These are phyloP conservation scores for Orientallactaga sibirica DNA, from an alignment of 2,797 vertebrate species.

Conservation along the genomic window DNA sequence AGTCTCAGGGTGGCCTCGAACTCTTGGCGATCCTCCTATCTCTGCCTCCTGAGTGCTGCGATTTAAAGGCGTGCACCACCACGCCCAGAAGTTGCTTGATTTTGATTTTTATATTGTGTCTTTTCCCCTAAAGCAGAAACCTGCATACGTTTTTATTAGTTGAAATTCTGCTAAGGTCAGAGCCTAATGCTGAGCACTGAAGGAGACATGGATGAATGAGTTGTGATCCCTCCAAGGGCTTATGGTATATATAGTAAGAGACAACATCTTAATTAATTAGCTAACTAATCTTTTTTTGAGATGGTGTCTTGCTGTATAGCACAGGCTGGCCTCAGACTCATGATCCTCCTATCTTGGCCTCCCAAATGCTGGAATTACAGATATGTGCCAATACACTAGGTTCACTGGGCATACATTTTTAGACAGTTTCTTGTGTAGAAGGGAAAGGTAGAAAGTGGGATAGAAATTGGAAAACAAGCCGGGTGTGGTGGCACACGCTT, in stretches of 20 bases:
- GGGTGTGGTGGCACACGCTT: no score
- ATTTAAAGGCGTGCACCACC: no score
- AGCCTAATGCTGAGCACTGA: neutral
- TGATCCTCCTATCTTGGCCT: neutral
- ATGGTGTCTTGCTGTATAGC: neutral
- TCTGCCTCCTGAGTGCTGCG: no score
- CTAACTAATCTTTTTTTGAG: neutral
- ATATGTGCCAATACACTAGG: neutral
- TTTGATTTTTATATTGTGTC: neutral
- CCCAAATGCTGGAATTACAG: neutral
- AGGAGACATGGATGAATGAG: neutral
- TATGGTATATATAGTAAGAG: neutral
- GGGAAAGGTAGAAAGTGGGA: neutral
- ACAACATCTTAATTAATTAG: neutral
- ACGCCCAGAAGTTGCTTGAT: neutral
- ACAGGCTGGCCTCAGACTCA: neutral
- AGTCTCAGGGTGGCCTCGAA: no score
- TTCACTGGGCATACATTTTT: neutral
- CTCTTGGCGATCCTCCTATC: no score
- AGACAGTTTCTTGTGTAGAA: neutral
- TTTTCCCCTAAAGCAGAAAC: conserved; percentile 46
- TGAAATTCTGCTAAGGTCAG: neutral
- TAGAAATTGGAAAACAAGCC: conserved; percentile 29
- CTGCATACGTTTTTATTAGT: conserved; percentile 29
- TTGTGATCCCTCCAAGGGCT: neutral